Percentiles rank a stretch among this genome's conserved stretches.
phyloP scores from a whole-genome alignment of 2,888 invertebrate species.

The Oligia strigilis region DNA sequence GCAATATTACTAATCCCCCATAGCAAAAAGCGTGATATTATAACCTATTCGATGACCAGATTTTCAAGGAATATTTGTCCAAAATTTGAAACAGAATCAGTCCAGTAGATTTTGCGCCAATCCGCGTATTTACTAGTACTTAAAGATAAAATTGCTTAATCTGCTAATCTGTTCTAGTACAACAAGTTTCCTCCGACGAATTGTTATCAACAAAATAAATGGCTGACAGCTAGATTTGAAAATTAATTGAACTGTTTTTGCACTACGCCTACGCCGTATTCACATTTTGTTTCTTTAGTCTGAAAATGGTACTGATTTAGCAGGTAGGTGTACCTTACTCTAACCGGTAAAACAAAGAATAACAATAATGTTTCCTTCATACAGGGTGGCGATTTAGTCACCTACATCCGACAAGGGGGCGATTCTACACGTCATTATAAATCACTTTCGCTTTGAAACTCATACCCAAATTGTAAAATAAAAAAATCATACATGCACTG shows the following conservation, averaged over 20 bases:
- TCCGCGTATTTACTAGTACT: too few relatives aligned
- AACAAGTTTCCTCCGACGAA: not conserved
- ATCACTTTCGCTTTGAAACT: not conserved
- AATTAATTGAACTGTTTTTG: not conserved
- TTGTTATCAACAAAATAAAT: constrained; percentile 7
- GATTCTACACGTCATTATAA: not conserved
- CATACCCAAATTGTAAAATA: not conserved
- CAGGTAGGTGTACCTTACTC: not conserved
- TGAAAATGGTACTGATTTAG: not conserved
- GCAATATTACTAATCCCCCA: too few relatives aligned
- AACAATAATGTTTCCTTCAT: not conserved
- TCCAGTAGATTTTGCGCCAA: too few relatives aligned
- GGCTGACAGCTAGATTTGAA: not conserved
- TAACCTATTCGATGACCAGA: too few relatives aligned
- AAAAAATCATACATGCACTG: not conserved
- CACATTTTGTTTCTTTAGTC: not conserved
- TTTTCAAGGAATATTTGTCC: too few relatives aligned
- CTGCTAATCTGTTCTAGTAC: not conserved
- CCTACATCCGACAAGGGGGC: not conserved
- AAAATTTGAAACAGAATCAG: too few relatives aligned
- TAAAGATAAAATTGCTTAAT: not conserved
- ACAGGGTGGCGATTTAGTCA: not conserved
- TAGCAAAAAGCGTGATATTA: too few relatives aligned
- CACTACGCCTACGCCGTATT: not conserved
- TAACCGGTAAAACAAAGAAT: not conserved